Percentiles rank a stretch among this genome's conserved stretches.
These are phyloP conservation scores for Pyrgilauda ruficollis DNA, from an alignment of 2,113 vertebrate genomes.

Conservation along the genomic window DNA sequence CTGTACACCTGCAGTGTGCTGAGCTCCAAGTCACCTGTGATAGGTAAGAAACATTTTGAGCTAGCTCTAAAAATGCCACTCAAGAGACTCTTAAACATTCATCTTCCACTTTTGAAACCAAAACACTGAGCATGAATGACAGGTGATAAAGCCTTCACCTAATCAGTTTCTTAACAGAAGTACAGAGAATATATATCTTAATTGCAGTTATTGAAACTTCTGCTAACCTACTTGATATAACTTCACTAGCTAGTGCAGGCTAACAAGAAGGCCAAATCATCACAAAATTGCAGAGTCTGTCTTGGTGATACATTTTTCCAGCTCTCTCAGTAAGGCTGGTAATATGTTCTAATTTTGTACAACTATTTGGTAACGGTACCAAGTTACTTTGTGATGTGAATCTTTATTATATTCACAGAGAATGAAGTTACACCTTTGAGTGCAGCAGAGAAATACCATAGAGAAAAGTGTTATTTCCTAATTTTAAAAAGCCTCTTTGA, in stretches of 20 bases:
- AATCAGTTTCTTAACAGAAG: not conserved
- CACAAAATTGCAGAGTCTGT: not conserved
- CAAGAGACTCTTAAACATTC: not conserved
- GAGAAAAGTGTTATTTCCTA: not conserved
- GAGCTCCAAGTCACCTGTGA: not conserved
- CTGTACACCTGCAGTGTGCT: not conserved
- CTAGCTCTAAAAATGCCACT: not conserved
- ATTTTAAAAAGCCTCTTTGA: not conserved
- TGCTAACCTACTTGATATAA: not conserved
- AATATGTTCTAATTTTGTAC: not conserved
- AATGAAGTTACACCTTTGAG: not conserved
- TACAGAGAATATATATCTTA: not conserved
- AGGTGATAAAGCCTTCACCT: not conserved
- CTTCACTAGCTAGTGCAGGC: not conserved
- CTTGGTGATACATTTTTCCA: not conserved
- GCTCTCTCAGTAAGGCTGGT: not conserved
- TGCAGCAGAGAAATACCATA: not conserved
- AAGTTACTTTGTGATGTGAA: not conserved
- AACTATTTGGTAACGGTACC: not conserved
- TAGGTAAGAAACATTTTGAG: not conserved
- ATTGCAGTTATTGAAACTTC: not conserved
- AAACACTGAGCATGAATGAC: not conserved
- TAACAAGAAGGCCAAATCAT: not conserved
- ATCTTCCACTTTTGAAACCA: not conserved
- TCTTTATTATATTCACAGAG: not conserved